Conservation (phyloP, 2,888 invertebrate genomes). For the Gnatocerus cornutus region DNA sequence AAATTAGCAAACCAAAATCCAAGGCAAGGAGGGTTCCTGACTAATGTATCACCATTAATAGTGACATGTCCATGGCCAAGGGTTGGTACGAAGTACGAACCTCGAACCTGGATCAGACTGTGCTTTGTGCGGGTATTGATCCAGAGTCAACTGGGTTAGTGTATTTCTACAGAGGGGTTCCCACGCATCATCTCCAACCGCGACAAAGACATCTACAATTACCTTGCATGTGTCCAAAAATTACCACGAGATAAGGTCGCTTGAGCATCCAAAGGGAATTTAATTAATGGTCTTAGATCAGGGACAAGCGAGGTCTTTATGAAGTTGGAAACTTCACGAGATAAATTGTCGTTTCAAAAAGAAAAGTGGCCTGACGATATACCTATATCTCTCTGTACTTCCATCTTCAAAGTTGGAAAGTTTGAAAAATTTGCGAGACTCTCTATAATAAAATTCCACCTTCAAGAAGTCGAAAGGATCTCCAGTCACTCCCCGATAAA, state of each 20-base stretch:
- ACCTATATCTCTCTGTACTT: no score
- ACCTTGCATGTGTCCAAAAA: constrained; percentile 20
- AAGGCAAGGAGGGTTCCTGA: constrained; percentile 17
- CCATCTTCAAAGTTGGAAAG: no score
- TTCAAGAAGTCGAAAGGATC: no score
- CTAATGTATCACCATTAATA: constrained; percentile 31
- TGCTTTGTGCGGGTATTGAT: constrained; percentile 46
- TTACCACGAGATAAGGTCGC: background rate
- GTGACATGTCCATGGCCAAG: constrained; percentile 36
- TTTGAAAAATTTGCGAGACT: no score
- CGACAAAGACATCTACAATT: constrained; percentile 39
- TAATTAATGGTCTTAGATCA: no score
- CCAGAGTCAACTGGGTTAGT: constrained; percentile 46
- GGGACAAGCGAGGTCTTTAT: no score
- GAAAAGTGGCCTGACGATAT: no score
- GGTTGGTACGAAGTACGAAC: constrained; percentile 27
- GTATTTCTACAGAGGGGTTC: constrained; percentile 37
- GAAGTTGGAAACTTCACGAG: no score
- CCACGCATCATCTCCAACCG: constrained; percentile 17
- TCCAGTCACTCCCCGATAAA: constrained; percentile 18
- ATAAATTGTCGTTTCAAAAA: no score
- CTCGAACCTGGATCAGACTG: constrained; percentile 39
- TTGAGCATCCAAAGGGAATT: no score
- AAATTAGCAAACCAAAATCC: constrained; percentile 20
- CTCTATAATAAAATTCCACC: no score